Evolutionary conservation across 2,888 invertebrate species (phyloP).

Genomic region (Leucozona laternaria): DNA sequence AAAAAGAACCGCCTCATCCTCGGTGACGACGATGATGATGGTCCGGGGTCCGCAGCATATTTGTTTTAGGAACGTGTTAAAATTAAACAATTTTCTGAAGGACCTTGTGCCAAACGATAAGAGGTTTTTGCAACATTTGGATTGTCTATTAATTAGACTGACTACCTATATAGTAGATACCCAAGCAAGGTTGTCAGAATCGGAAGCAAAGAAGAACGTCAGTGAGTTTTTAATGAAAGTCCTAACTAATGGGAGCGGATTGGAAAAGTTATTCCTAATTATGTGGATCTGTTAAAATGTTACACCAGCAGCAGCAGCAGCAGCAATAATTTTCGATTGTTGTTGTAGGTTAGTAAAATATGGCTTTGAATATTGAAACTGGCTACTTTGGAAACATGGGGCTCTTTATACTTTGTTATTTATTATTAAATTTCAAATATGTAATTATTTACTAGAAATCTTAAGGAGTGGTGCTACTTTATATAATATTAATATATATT

Average conservation of each 20-base stretch:
- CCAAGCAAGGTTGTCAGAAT: background rate
- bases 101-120: constrained; percentile 6
- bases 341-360: background rate
- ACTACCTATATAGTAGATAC: too few species aligned
- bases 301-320: background rate
- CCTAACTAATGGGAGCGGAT: constrained; percentile 4
- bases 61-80: constrained; percentile 25
- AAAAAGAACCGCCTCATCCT: background rate
- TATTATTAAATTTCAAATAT: background rate
- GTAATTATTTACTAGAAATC: background rate
- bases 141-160: constrained; percentile 23
- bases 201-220: background rate
- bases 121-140: constrained; percentile 14
- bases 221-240: constrained; percentile 33
- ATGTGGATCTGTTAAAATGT: constrained; percentile 3
- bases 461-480: background rate
- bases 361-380: background rate
- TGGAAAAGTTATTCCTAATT: constrained; percentile 24
- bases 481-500: background rate
- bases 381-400: background rate
- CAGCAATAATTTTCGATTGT: background rate
- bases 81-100: constrained; percentile 20
- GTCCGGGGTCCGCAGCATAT: constrained; percentile 17
- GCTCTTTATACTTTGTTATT: background rate
- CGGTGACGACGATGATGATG: background rate